phyloP scores from a whole-genome alignment of 1,140 invertebrate species.

The Vollenhovia emeryi region DNA sequence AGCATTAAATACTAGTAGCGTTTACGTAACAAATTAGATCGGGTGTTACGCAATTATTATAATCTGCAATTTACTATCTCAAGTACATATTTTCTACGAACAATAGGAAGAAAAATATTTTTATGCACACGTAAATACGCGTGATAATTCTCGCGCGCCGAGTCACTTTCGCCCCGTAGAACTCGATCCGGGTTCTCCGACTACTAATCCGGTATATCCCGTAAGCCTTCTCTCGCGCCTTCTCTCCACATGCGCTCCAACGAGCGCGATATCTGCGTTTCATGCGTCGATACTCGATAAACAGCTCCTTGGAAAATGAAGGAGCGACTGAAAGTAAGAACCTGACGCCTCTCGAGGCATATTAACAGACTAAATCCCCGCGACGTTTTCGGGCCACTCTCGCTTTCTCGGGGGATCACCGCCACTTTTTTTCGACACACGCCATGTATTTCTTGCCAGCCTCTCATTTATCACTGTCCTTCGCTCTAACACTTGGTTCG shows the following conservation, averaged over 20 bases:
- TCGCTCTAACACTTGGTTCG: slow-evolving; percentile 23
- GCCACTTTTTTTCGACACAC: slow-evolving; percentile 21
- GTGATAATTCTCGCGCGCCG: neutral
- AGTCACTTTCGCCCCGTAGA: slow-evolving; percentile 31
- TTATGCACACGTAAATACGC: neutral
- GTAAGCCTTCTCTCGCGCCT: neutral
- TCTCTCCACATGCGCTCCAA: slow-evolving; percentile 6
- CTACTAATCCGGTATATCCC: slow-evolving; percentile 39
- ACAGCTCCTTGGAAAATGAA: neutral
- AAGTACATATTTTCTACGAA: neutral
- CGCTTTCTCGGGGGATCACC: slow-evolving; percentile 24
- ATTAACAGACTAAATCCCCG: slow-evolving; percentile 37
- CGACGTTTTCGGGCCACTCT: slow-evolving; percentile 3
- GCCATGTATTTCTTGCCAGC: slow-evolving; percentile 12
- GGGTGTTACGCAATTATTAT: neutral
- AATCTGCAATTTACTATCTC: neutral
- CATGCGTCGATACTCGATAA: neutral
- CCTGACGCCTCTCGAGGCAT: neutral
- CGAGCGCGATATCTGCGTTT: slow-evolving; percentile 19
- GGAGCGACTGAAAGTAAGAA: neutral
- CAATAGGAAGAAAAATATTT: neutral
- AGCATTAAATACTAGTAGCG: neutral
- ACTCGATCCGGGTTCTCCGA: slow-evolving; percentile 19
- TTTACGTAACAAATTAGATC: neutral
- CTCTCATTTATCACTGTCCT: slow-evolving; percentile 60